phyloP scores from a whole-genome alignment of 1,140 invertebrate genomes.

The Tetramorium alpestre region DNA sequence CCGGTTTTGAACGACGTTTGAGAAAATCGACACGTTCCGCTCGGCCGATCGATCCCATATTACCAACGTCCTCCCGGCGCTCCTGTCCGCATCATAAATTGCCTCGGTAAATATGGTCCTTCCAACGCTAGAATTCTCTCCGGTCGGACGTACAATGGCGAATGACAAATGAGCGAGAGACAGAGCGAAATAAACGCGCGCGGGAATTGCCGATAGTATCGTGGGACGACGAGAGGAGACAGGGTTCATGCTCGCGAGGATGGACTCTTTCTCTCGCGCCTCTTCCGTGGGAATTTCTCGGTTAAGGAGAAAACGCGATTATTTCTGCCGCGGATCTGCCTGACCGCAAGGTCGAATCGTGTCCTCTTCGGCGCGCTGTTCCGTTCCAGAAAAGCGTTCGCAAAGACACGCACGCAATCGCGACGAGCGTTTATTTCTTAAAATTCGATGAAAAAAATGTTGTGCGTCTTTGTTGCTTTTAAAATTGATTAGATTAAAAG shows the following conservation, averaged over 20 bases:
- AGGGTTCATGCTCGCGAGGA: not conserved
- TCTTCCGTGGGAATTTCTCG: constrained; percentile 53
- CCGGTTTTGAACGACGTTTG: constrained; percentile 2
- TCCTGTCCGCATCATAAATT: constrained; percentile 61
- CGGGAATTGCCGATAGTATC: constrained; percentile 58
- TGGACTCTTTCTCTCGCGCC: not conserved
- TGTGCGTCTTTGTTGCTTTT: not conserved
- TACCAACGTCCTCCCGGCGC: constrained; percentile 34
- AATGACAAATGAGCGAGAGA: constrained; percentile 64
- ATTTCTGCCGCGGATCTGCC: constrained; percentile 21
- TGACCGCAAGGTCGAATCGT: constrained; percentile 43
- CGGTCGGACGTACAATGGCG: constrained; percentile 47
- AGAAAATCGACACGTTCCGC: constrained; percentile 56
- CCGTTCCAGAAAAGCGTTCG: not conserved
- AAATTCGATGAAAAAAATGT: not conserved
- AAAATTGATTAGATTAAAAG: not conserved
- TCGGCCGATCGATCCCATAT: constrained; percentile 42
- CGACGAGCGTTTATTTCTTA: not conserved
- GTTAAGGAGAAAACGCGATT: constrained; percentile 44
- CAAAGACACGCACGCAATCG: not conserved
- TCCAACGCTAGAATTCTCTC: constrained; percentile 51
- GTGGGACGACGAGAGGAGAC: constrained; percentile 25
- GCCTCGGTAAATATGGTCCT: constrained; percentile 56
- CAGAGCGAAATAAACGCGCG: constrained; percentile 8
- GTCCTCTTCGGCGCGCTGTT: constrained; percentile 17